Evolutionary conservation across 2,113 vertebrate genomes (phyloP), one percentile per base, ranked within the genome.

Genomic region (Lutjanus erythropterus): DNA sequence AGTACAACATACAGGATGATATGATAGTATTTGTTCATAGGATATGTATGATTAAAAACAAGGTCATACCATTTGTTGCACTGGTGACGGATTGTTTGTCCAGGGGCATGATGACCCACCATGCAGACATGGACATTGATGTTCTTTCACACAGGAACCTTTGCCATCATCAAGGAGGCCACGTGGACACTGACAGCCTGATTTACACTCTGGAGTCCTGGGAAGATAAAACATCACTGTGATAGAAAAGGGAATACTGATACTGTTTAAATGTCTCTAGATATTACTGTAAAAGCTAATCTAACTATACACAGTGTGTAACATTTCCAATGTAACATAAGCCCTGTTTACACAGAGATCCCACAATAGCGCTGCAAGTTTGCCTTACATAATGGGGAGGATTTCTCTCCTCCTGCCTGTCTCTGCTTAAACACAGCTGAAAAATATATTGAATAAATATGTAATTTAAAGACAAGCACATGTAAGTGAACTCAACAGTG

Each of bases 61-160:
- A 67, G 23, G 6, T 44, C 86, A 47, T 90, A 99, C 98, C 98
- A 99, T 25, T 84, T 96, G 80, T 99, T 98, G 78, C 98, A 99
- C 55, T 94, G 89, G 0, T 91, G 79, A 18, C 25, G 70, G 80
- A 99, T 96, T 77, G n/a, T 88, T 69, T 68, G 93, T 79, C 47
- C 96, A 93, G n/a, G 79, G 77, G 72, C 81, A 78, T 96, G 98
- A n/a, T 81, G 65, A 5, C 27, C 95, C 95, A 1, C 97, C 92
- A 82, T 98, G 97, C 86, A 94, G 72, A 70, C 98, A 99, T 0
- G 97, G 96, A 81, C 98, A 99, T 21, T 96, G 74, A 0, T 93
- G 93, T 75, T 94, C 83, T 49, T 87, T 77, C 35, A 98, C 94
- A 67, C 98, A 99, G 25, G 80, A 88, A 46, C 96, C 96, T 2